Percentiles rank a stretch among this genome's conserved stretches.
Evolutionary conservation across 2,888 invertebrate genomes (phyloP).

Genomic region (Operophtera brumata): DNA sequence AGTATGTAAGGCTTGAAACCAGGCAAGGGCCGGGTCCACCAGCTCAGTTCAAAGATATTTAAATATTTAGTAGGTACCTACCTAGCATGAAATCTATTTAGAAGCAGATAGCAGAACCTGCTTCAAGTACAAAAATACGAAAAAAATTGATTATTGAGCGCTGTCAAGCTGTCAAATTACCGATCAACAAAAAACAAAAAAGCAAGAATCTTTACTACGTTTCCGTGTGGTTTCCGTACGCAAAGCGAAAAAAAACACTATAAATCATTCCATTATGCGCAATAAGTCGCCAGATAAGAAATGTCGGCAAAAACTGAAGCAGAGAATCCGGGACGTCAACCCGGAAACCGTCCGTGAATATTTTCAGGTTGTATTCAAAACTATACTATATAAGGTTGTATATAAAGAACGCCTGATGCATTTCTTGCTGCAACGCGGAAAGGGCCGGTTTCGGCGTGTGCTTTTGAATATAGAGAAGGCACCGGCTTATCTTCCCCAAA

Average conservation of each 20-base stretch:
- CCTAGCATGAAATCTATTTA: neutral
- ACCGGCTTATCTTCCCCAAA: too few species aligned
- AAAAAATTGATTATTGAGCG: neutral
- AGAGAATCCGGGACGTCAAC: slow-evolving; percentile 52
- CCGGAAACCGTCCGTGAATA: slow-evolving; percentile 63
- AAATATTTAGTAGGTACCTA: too few species aligned
- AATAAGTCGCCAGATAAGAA: slow-evolving; percentile 44
- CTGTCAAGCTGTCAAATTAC: neutral
- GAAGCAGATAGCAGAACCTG: neutral
- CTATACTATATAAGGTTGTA: too few species aligned
- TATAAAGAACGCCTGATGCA: slow-evolving; percentile 33
- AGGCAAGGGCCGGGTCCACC: too few species aligned
- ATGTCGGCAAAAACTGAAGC: slow-evolving; percentile 43
- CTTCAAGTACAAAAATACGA: neutral
- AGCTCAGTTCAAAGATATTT: too few species aligned
- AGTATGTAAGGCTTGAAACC: too few species aligned
- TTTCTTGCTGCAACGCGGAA: slow-evolving; percentile 12
- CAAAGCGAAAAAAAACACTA: slow-evolving; percentile 23
- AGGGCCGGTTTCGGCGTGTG: slow-evolving; percentile 19
- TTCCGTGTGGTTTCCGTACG: neutral
- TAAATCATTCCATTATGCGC: slow-evolving; percentile 46
- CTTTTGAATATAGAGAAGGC: too few species aligned
- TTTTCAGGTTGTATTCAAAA: slow-evolving; percentile 60
- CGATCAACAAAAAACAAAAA: neutral
- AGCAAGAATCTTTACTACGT: too few species aligned